phyloP scores from a whole-genome alignment of 2,113 vertebrate genomes.

The Odontophorus gujanensis region DNA sequence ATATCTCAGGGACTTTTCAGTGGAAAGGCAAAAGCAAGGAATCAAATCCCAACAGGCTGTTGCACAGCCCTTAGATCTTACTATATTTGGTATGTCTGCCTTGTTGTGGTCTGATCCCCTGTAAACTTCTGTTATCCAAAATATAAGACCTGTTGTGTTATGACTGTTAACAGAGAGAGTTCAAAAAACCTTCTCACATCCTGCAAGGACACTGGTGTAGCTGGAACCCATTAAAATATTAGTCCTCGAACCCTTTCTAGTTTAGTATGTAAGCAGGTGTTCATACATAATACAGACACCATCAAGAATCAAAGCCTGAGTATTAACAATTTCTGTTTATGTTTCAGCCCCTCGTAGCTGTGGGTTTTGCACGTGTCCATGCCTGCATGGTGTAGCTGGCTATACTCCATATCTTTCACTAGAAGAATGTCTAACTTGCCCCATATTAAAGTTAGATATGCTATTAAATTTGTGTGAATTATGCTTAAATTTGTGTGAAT shows the following conservation, averaged over 20 bases:
- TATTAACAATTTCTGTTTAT: background rate
- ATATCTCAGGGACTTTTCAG: background rate
- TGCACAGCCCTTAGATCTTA: background rate
- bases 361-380: background rate
- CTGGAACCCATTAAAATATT: background rate
- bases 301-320: background rate
- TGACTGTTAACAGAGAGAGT: background rate
- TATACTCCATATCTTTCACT: background rate
- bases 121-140: background rate
- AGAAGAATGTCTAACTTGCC: background rate
- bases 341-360: background rate
- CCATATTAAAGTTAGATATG: background rate
- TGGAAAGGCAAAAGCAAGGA: background rate
- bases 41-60: background rate
- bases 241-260: background rate
- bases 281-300: background rate
- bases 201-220: background rate
- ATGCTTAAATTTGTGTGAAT: background rate
- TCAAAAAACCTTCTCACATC: background rate
- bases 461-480: background rate
- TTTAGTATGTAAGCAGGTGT: background rate
- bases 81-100: background rate
- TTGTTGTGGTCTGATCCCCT: background rate
- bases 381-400: background rate
- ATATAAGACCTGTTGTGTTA: background rate